These are phyloP conservation scores for Ardeotis arabs DNA, from an alignment of 2,113 vertebrate genomes.

Conservation along the genomic window DNA sequence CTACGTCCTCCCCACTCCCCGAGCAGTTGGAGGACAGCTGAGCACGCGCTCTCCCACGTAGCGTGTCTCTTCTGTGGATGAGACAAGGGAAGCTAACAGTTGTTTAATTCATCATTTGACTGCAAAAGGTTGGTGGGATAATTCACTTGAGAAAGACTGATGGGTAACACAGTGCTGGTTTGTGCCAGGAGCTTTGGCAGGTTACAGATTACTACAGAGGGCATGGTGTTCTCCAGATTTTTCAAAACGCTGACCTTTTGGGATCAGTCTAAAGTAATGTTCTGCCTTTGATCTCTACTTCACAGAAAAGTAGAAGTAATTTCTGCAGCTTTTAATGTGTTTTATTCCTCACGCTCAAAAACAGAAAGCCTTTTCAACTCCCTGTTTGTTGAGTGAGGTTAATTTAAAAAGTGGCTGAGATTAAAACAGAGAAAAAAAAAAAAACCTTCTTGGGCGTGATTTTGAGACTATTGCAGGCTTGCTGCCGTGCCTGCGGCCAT, in stretches of 20 bases:
- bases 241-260: not conserved
- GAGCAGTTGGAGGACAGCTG: not conserved
- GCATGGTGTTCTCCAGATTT: not conserved
- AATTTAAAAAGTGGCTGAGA: not conserved
- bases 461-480: not conserved
- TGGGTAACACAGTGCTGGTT: not conserved
- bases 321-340: not conserved
- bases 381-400: not conserved
- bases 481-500: not conserved
- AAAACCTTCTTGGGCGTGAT: fast-evolving
- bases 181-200: not conserved
- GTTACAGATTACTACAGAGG: not conserved
- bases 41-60: not conserved
- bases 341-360: not conserved
- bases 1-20: not conserved
- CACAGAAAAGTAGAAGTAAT: not conserved
- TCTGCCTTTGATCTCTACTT: not conserved
- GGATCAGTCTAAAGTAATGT: not conserved
- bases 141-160: not conserved
- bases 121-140: not conserved
- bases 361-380: not conserved
- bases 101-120: not conserved
- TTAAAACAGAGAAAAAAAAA: not conserved
- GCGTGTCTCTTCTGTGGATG: not conserved
- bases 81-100: not conserved